These are phyloP conservation scores for Haliaeetus leucogaster DNA, from an alignment of 2,113 vertebrate species.

Conservation along the genomic window DNA sequence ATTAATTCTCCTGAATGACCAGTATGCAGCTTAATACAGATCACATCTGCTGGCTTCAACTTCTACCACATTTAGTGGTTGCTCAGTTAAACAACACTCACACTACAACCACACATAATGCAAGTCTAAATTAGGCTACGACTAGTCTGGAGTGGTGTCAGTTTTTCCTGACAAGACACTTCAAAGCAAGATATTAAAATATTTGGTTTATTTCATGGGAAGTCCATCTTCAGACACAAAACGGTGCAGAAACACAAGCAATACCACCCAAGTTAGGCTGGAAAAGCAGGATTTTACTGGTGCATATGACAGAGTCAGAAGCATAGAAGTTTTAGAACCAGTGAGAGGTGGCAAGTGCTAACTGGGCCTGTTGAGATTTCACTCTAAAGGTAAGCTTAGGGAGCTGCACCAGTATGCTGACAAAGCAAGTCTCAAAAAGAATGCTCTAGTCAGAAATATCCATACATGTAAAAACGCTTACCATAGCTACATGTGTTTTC, in stretches of 20 bases:
- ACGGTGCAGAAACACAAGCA: neutral
- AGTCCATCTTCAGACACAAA: neutral
- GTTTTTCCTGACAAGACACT: neutral
- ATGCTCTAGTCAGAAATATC: neutral
- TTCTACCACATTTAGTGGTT: neutral
- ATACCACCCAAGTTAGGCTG: neutral
- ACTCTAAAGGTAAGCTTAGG: neutral
- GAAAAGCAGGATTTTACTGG: neutral
- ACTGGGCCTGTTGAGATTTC: neutral
- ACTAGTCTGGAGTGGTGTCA: neutral
- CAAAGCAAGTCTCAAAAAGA: neutral
- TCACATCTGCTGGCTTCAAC: neutral
- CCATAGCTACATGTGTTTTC: neutral
- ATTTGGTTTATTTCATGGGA: neutral
- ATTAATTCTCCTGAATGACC: neutral
- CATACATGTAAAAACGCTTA: neutral
- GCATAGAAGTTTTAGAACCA: neutral
- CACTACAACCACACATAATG: neutral
- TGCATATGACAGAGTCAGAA: neutral
- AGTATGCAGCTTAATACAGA: neutral
- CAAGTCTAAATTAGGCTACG: neutral
- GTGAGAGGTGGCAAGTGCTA: neutral
- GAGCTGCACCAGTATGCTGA: neutral
- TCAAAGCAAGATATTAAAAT: neutral
- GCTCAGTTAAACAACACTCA: neutral